Evolutionary conservation across 2,797 vertebrate genomes (phyloP).

Genomic region (Galago senegalensis): DNA sequence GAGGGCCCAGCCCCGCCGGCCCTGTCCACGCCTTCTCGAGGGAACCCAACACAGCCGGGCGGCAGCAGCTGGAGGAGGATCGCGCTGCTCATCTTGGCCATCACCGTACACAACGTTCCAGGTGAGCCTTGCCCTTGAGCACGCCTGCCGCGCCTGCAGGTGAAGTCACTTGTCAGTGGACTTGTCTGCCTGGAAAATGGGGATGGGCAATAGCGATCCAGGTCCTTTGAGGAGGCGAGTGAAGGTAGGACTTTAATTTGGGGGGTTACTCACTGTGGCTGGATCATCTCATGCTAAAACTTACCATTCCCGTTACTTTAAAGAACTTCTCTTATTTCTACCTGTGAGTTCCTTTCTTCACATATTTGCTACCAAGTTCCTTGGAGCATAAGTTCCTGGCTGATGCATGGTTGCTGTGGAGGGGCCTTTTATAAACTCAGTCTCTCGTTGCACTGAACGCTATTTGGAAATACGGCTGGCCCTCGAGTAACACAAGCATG

Average conservation of each 20-base stretch:
- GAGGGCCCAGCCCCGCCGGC: constrained; percentile 79
- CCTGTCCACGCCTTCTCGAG: constrained; percentile 68
- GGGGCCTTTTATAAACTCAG: accelerated
- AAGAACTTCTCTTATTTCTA: not conserved
- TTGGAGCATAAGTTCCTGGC: accelerated
- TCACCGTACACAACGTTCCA: constrained; percentile 98
- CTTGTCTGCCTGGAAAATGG: not conserved
- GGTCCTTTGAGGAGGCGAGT: accelerated
- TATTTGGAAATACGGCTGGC: not conserved
- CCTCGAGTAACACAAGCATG: not conserved
- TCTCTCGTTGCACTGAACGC: not conserved
- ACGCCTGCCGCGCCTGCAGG: not conserved
- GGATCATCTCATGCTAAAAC: accelerated
- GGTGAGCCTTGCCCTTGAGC: constrained; percentile 88
- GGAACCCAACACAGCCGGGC: accelerated
- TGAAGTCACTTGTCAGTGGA: accelerated
- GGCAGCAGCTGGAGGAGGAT: constrained; percentile 95
- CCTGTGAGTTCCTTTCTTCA: not conserved
- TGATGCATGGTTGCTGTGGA: accelerated
- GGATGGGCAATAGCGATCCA: accelerated
- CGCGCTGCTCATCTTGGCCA: constrained; percentile 95
- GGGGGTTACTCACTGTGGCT: not conserved
- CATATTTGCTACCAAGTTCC: accelerated
- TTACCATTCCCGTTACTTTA: not conserved
- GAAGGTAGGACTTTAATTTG: no score